These are phyloP conservation scores for Dendrolimus houi DNA, from an alignment of 2,888 invertebrate genomes.

Conservation along the genomic window DNA sequence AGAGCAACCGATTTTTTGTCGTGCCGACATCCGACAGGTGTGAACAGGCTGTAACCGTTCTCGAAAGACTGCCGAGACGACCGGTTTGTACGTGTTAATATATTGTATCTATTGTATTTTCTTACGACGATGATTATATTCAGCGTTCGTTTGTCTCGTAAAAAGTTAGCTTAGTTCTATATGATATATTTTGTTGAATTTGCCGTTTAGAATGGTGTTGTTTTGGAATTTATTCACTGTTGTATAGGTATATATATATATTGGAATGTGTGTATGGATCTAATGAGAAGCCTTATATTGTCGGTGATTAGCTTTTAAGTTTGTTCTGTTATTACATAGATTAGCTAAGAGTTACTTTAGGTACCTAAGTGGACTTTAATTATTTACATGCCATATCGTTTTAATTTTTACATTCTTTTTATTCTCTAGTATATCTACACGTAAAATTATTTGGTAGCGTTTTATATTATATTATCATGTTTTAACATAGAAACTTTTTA, in stretches of 20 bases:
- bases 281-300: conserved; percentile 61
- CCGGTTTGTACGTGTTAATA: conserved; percentile 19
- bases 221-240: conserved; percentile 67
- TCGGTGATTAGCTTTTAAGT: conserved; percentile 53
- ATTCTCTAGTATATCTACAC: conserved; percentile 22
- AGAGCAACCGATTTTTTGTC: no score
- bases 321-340: conserved; percentile 54
- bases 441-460: conserved; percentile 60
- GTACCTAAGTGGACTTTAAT: conserved; percentile 34
- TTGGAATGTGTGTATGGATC: conserved; percentile 39
- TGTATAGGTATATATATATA: conserved; percentile 59
- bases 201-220: conserved; percentile 56
- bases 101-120: conserved; percentile 26
- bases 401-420: conserved; percentile 25
- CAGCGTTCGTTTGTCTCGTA: conserved; percentile 39
- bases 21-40: no score
- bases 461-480: conserved; percentile 19
- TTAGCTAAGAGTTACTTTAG: conserved; percentile 41
- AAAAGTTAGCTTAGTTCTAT: conserved; percentile 44
- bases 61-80: conserved; percentile 5
- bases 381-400: conserved; percentile 39
- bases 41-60: not conserved
- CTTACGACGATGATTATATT: conserved; percentile 21
- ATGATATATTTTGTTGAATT: conserved; percentile 50
- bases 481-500: conserved; percentile 55